These are phyloP conservation scores for Brachystomella parvula DNA, from an alignment of 1,140 invertebrate genomes.

Conservation along the genomic window DNA sequence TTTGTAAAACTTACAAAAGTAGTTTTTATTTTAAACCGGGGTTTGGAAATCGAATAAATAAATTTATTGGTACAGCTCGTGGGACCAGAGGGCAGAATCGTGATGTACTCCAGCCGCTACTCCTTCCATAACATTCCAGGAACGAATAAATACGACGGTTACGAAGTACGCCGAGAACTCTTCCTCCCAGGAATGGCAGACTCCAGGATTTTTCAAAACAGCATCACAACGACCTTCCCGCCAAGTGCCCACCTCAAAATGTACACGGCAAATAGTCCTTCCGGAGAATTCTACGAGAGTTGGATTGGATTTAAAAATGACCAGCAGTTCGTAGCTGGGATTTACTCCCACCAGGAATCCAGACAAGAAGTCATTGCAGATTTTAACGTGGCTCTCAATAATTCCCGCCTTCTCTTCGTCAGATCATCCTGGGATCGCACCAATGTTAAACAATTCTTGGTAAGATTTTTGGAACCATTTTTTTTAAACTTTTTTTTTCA, in stretches of 20 bases:
- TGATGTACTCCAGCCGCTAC: constrained; percentile 4
- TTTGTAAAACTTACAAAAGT: too few relatives aligned
- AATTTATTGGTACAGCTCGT: background rate
- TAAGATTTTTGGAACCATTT: constrained; percentile 12
- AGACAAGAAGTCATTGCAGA: constrained; percentile 20
- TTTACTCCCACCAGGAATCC: constrained; percentile 21
- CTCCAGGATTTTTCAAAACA: constrained; percentile 18
- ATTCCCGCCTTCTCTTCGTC: constrained; percentile 26
- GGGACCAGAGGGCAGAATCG: background rate
- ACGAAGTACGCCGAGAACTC: constrained; percentile 25
- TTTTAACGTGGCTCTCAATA: constrained; percentile 29
- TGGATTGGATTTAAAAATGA: constrained; percentile 31
- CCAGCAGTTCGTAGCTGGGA: constrained; percentile 21
- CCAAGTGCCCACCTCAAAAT: constrained; percentile 24
- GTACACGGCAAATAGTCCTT: constrained; percentile 9
- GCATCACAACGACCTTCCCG: constrained; percentile 11
- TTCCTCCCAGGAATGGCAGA: constrained; percentile 32
- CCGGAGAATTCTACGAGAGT: constrained; percentile 24
- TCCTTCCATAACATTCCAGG: background rate
- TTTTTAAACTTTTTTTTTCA: background rate
- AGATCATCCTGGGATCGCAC: constrained; percentile 27
- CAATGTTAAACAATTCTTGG: constrained; percentile 23
- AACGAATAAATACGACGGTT: constrained; percentile 5
- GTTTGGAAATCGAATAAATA: too few relatives aligned
- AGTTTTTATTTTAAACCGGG: too few relatives aligned